Base-by-base conservation (phyloP, 2,888 invertebrate species). In the Leptura quadrifasciata region DNA sequence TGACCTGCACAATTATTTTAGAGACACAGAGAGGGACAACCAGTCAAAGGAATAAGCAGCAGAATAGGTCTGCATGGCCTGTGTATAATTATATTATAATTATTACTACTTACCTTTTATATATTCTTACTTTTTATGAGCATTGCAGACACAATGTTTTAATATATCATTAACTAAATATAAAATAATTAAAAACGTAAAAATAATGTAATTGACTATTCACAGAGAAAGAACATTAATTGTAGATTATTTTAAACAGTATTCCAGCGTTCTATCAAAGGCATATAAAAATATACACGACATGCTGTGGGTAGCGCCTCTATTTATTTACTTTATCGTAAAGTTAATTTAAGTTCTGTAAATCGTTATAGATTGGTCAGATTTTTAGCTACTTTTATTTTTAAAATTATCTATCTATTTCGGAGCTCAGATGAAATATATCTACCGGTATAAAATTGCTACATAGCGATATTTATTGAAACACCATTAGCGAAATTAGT, bases 271-370 rank as follows among this genome's bases (percentile, higher is more conserved):
- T 39, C 15, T 39, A 39, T 39, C 10, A 39, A 0, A 27, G n/a
- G n/a, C n/a, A 6, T 12, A 10, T 60, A 24, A n/a, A n/a, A 60
- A 21, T 27, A 60, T 60, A 60, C 21, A 60, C 60, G n/a, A 24
- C 12, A 2, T 15, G 15, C 24, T n/a, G 60, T 60, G 60, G 60
- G 60, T 21, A 60, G 27, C 21, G n/a, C 21, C n/a, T 10, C 15
- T 60, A 27, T 60, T 60, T 60, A 60, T 60, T 60, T 60, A 60
- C 21, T 10, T 60, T 60, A 60, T 27, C 3, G 21, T 12, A 60
- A 60, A 60, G 60, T 60, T 60, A 60, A 60, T 27, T 60, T 60
- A 15, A 24, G 60, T 60, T 24, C 15, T 10, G 24, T 20, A 57
- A 21, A 60, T 27, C 27, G 60, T 27, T 10, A 27, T n/a, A 1